A percentile compares a stretch with the other conserved stretches of the same genome.
Conservation (phyloP, 2,113 vertebrate genomes). For the Cephalopholis sonnerati region DNA sequence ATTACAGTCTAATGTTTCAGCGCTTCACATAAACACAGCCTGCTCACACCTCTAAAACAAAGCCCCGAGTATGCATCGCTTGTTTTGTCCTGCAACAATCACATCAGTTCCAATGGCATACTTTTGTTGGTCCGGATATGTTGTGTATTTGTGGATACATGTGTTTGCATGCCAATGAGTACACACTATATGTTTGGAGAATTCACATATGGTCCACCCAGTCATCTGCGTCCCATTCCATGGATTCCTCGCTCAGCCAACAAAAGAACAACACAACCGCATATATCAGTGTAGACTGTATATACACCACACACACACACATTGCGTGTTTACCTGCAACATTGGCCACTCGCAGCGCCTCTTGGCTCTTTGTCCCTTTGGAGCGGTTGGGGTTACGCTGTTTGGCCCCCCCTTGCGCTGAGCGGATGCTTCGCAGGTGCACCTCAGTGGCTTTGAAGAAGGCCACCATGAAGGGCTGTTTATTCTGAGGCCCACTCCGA, state of each 20-base stretch:
- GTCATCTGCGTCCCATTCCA: conserved; percentile 45
- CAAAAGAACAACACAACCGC: conserved; percentile 9
- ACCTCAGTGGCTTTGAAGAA: conserved; percentile 98
- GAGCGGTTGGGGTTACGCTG: conserved; percentile 93
- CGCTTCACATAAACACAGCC: conserved; percentile 68
- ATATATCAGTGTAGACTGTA: conserved; percentile 14
- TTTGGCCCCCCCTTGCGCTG: conserved; percentile 86
- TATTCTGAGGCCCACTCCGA: conserved; percentile 94
- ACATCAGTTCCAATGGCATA: conserved; percentile 3
- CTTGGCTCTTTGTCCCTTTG: conserved; percentile 92
- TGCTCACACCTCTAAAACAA: conserved; percentile 72
- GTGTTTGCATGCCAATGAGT: conserved; percentile 4
- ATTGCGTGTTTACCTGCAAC: conserved; percentile 86
- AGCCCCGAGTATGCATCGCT: conserved; percentile 31
- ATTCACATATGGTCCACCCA: background rate
- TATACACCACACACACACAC: background rate
- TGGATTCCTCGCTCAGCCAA: conserved; percentile 30
- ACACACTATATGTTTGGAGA: background rate
- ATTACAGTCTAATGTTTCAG: conserved; percentile 68
- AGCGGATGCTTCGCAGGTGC: conserved; percentile 95
- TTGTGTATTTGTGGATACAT: background rate
- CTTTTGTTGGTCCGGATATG: conserved; percentile 4
- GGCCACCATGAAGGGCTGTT: conserved; percentile 98
- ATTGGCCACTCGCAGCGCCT: conserved; percentile 91
- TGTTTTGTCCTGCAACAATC: conserved; percentile 28